These are phyloP conservation scores for Rana temporaria DNA, from an alignment of 2,113 vertebrate genomes.

Conservation along the genomic window DNA sequence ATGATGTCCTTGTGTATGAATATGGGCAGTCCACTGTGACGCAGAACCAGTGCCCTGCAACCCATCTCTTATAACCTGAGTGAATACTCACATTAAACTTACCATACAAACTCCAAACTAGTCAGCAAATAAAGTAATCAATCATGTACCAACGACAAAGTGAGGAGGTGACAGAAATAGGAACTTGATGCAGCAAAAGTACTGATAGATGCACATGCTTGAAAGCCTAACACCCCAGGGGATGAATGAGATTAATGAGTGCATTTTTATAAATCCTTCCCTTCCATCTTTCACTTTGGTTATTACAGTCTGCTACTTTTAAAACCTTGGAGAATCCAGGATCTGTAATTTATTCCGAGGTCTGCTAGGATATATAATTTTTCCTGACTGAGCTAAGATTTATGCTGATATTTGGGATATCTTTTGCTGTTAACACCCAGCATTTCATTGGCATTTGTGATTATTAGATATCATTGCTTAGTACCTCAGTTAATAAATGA, in stretches of 20 bases:
- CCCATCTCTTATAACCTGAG: neutral
- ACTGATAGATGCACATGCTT: constrained; percentile 35
- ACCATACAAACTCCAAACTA: neutral
- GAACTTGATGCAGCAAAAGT: constrained; percentile 25
- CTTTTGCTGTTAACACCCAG: neutral
- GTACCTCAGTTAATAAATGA: too few species aligned
- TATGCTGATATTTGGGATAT: neutral
- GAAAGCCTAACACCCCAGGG: constrained; percentile 23
- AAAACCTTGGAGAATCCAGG: constrained; percentile 19
- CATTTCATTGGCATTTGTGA: too few species aligned
- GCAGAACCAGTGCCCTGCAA: neutral
- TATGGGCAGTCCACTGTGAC: neutral
- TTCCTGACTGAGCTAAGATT: constrained; percentile 9
- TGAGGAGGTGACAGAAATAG: constrained; percentile 13
- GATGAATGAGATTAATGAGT: constrained; percentile 37
- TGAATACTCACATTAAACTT: constrained; percentile 30
- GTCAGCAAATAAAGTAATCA: constrained; percentile 13
- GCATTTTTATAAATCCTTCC: constrained; percentile 34
- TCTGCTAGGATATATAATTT: constrained; percentile 18
- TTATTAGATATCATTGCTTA: too few species aligned
- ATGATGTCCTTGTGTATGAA: too few species aligned
- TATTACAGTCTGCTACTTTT: constrained; percentile 24
- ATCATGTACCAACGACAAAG: constrained; percentile 25
- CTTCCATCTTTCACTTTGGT: constrained; percentile 30
- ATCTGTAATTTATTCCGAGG: constrained; percentile 12